A percentile compares a stretch with the other conserved stretches of the same genome.
Conservation (phyloP, 2,797 vertebrate genomes). For the Tadarida brasiliensis region DNA sequence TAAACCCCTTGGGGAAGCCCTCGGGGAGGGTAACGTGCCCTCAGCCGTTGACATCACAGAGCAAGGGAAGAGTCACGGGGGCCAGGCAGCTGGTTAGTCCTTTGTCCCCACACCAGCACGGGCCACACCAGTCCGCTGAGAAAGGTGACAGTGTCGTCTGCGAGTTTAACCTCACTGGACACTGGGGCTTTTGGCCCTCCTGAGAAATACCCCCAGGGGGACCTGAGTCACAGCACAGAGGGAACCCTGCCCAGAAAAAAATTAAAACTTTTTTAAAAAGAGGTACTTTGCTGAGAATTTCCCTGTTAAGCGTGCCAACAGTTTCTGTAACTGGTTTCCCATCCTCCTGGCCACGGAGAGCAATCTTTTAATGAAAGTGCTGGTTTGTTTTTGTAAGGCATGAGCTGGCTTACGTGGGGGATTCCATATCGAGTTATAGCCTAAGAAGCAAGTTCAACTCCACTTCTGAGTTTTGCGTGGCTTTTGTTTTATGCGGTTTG, state of each 20-base stretch:
- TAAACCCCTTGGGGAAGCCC: background rate
- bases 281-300: background rate
- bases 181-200: constrained; percentile 52
- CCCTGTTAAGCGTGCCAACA: background rate
- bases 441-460: background rate
- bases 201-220: constrained; percentile 74
- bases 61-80: background rate
- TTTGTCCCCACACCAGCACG: background rate
- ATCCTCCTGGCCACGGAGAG: background rate
- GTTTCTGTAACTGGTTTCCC: background rate
- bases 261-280: background rate
- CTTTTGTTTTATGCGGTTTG: background rate
- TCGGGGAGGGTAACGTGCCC: background rate
- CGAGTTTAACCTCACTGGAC: constrained; percentile 57
- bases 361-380: background rate
- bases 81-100: background rate
- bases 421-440: background rate
- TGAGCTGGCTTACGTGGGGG: background rate
- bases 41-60: background rate
- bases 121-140: background rate
- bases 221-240: constrained; percentile 9
- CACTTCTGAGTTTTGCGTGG: background rate
- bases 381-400: background rate
- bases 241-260: background rate
- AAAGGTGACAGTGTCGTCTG: constrained; percentile 37